Evolutionary conservation across 2,888 invertebrate genomes (phyloP), one percentile per base, ranked within the genome.

Genomic region (Petrolisthes manimaculis): DNA sequence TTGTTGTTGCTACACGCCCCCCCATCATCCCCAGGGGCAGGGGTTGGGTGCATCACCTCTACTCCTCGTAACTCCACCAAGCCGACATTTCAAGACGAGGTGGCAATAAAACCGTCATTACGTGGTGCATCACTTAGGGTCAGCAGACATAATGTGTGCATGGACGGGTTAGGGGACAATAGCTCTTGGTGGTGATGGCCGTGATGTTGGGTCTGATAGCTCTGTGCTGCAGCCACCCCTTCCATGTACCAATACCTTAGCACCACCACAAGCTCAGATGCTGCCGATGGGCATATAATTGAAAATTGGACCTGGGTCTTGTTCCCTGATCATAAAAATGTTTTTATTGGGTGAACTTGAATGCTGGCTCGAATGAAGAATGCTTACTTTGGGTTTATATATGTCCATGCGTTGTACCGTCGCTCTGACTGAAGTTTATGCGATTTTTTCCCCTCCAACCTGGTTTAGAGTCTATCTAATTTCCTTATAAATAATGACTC

Each of bases 281-380:
- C 86, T 83, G 86, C 83, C 86, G 86, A 87, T 87, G 86, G 86
- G 78, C 83, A 87, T 87, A 87, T 87, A 87, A 87, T 87, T 87
- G 86, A 87, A 87, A 87, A 83, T 83, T 69, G 86, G 83, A 87
- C 86, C 78, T 69, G 86, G 78, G 83, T 83, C 86, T 87, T 87
- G 86, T 87, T 83, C 83, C 78, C 71, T 71, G 83, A 71, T 83
- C 86, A 87, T 87, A 87, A 87, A 87, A 67, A 78, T 24, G 83
- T 12, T 87, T 87, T 87, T 87, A 87, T 78, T 87, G 86, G 81
- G 54, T 14, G 18, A 67, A 37, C 78, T 55, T 87, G 86, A 83
- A 87, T 83, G 86, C 83, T 67, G 61, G 83, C 78, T 79, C 61
- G 78, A 82, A 24, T 83, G 82, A 80, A 69, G 86, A 79, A 79